Evolutionary conservation across 2,113 vertebrate species (phyloP).

Genomic region (Sinosuthora webbiana): DNA sequence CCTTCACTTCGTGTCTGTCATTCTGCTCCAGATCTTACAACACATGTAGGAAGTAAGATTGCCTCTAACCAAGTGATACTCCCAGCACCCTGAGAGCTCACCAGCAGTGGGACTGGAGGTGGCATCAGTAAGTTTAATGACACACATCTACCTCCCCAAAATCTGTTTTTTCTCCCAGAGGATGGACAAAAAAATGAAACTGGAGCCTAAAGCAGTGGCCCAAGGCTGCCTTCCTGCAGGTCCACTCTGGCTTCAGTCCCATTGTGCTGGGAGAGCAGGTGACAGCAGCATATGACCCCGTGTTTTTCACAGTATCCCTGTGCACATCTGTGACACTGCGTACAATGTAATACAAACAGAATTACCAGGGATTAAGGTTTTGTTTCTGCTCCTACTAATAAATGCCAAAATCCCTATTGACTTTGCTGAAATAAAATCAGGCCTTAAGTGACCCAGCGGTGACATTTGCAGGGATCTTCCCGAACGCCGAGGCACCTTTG

Average conservation of each 20-base stretch:
- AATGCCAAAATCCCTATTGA: not conserved
- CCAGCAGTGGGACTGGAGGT: not conserved
- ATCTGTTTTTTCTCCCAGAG: not conserved
- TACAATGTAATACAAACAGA: not conserved
- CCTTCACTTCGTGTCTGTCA: not conserved
- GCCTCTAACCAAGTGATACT: not conserved
- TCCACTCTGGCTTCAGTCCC: not conserved
- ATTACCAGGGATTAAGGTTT: conserved; percentile 28
- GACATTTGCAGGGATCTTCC: not conserved
- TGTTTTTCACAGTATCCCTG: not conserved
- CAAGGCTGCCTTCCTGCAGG: not conserved
- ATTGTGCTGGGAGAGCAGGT: not conserved
- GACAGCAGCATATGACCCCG: not conserved
- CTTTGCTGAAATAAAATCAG: not conserved
- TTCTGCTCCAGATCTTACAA: not conserved
- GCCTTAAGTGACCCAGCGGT: not conserved
- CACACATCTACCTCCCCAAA: not conserved
- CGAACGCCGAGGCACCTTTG: accelerated
- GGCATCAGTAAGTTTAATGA: not conserved
- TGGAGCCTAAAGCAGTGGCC: not conserved
- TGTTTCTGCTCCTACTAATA: conserved; percentile 25
- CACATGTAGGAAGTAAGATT: not conserved
- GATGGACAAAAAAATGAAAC: not conserved
- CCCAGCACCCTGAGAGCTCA: not conserved
- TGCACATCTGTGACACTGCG: not conserved